These are phyloP conservation scores for Polyploca ridens DNA, from an alignment of 2,888 invertebrate species.

Conservation along the genomic window DNA sequence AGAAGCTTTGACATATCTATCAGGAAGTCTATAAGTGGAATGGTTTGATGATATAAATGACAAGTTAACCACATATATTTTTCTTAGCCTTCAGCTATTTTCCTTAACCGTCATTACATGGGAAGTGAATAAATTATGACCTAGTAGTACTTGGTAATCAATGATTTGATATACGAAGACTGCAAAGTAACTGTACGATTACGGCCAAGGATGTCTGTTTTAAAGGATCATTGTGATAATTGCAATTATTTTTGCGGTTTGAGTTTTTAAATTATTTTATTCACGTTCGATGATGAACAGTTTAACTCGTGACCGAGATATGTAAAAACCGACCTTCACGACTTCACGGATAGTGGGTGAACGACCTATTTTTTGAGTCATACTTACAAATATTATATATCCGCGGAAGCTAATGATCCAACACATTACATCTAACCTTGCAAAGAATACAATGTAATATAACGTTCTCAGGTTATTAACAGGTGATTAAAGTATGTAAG, in stretches of 20 bases:
- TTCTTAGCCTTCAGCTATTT: background rate
- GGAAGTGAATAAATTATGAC: background rate
- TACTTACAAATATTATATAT: constrained; percentile 14
- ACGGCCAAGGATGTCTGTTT: constrained; percentile 43
- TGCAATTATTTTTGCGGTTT: constrained; percentile 37
- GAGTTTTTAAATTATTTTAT: constrained; percentile 30
- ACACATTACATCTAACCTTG: constrained; percentile 13
- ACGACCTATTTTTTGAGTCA: constrained; percentile 57
- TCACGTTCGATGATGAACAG: constrained; percentile 40
- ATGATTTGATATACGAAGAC: constrained; percentile 1
- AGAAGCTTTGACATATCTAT: background rate
- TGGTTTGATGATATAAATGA: too few relatives aligned
- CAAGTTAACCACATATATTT: background rate
- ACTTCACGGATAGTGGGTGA: constrained; percentile 51
- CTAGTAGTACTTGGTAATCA: background rate
- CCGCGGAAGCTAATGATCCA: constrained; percentile 24
- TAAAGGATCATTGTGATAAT: constrained; percentile 52
- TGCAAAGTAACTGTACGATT: background rate
- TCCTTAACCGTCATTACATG: background rate
- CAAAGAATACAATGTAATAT: background rate
- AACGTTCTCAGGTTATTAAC: constrained; percentile 2
- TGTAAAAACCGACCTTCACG: constrained; percentile 58
- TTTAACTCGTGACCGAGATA: constrained; percentile 45
- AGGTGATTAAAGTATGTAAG: constrained; percentile 6
- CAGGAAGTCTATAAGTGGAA: background rate